Evolutionary conservation across 2,113 vertebrate species (phyloP), one percentile per base, ranked within the genome.

Genomic region (Atrichornis clamosus): DNA sequence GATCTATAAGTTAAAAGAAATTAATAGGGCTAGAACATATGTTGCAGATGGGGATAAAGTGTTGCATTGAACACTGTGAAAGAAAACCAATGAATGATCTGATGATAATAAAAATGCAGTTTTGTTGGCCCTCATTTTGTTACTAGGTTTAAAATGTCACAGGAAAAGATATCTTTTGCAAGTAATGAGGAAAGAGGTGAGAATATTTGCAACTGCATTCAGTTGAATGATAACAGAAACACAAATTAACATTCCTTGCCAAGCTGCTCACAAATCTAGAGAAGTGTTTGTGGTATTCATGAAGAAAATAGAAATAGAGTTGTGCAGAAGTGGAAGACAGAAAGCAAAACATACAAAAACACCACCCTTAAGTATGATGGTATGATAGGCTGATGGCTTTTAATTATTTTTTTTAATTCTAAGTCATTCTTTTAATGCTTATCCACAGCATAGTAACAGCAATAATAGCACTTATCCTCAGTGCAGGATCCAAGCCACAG

Each of bases 161-260:
- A 80, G 68, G 70, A 84, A 74, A 77, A 94, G 22, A 35, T 20
- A 52, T 52, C 24, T 84, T 77, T 32, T 62, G 24, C 1, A 21
- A 93, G 79, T 84, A 93, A 93, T 50, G 37, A 94, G 50, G 58
- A 53, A 87, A 89, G 81, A 84, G 37, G 37, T 77, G 64, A 91
- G 64, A 91, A 82, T 9, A 70, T 47, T 69, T 26, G 12, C 81
- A 94, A 77, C 55, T 81, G 64, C 68, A 81, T 77, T 93, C 82
- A 49, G 64, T 6, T 74, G 69, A 88, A 67, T 32, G 84, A 67
- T 50, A 84, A 84, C 60, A 89, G 60, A 77, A 87, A 77, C 55
- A 41, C 63, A 83, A 79, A 83, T 76, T 64, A 73, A 42, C 27
- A 20, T 58, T 73, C 35, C 81, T 76, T 87, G 84, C 64, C 60